phyloP scores from a whole-genome alignment of 2,888 invertebrate genomes.

The Onchidella celtica region DNA sequence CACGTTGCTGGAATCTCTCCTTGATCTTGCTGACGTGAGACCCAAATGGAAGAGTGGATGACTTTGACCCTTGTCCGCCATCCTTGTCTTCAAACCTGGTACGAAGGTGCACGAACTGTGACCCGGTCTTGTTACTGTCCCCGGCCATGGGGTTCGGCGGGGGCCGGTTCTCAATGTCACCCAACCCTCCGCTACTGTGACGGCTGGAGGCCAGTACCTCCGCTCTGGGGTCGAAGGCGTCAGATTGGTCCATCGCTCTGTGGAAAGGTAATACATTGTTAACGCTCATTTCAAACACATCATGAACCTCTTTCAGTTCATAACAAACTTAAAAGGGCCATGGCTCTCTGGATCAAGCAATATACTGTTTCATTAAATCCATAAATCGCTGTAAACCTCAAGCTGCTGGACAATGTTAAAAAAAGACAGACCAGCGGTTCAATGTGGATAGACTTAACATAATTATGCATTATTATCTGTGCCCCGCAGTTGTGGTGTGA shows the following conservation, averaged over 20 bases:
- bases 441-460: too few species aligned
- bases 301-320: too few species aligned
- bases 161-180: not conserved
- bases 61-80: conserved; percentile 11
- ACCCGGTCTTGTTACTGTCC: not conserved
- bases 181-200: conserved; percentile 44
- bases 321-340: too few species aligned
- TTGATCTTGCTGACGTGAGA: conserved; percentile 75
- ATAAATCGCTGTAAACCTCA: too few species aligned
- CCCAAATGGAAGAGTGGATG: conserved; percentile 51
- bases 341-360: not conserved
- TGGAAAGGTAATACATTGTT: not conserved
- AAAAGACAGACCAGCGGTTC: too few species aligned
- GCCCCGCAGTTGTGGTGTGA: too few species aligned
- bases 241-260: conserved; percentile 45
- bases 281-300: too few species aligned
- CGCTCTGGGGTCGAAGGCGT: conserved; percentile 27
- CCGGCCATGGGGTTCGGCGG: not conserved
- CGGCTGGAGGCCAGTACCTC: conserved; percentile 48
- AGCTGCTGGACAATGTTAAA: too few species aligned
- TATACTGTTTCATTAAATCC: not conserved
- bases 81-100: conserved; percentile 47
- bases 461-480: too few species aligned
- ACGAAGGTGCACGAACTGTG: conserved; percentile 37
- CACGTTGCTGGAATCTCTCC: conserved; percentile 70